Evolutionary conservation across 1,140 invertebrate genomes (phyloP).

Genomic region (Tetragonula clypearis): DNA sequence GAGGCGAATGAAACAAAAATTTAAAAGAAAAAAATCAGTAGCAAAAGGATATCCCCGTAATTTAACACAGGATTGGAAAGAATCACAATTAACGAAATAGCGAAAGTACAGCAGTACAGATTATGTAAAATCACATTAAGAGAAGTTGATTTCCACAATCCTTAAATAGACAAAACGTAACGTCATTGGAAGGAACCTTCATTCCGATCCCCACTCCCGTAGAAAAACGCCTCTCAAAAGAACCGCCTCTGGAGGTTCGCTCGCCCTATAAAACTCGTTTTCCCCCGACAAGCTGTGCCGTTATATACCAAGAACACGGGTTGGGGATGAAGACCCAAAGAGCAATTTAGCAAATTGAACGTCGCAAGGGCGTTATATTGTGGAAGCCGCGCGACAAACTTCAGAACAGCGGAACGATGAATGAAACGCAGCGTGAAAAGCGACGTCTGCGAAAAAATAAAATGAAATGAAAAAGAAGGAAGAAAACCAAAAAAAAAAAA

Average conservation of each 20-base stretch:
- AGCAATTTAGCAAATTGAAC: constrained; percentile 7
- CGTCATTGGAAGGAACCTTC: not conserved
- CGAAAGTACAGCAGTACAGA: not conserved
- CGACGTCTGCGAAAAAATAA: not conserved
- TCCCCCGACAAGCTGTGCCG: not conserved
- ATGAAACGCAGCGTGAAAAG: constrained; percentile 31
- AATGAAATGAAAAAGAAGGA: not conserved
- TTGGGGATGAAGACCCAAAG: not conserved
- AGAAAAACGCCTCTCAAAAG: not conserved
- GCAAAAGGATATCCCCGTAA: not conserved
- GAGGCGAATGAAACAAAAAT: too few species aligned
- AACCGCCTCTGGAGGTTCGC: constrained; percentile 5
- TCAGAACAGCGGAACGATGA: not conserved
- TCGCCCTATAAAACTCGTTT: constrained; percentile 12
- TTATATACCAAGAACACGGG: not conserved
- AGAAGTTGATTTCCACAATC: not conserved
- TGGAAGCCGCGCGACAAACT: not conserved
- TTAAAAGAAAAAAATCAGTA: too few species aligned
- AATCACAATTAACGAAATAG: not conserved
- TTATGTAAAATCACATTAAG: not conserved
- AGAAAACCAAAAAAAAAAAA: not conserved
- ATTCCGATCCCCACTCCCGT: not conserved
- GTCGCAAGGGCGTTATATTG: not conserved
- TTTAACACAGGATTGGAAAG: not conserved
- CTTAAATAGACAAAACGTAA: not conserved